Percentiles rank a stretch among this genome's conserved stretches.
Conservation (phyloP, 2,888 invertebrate species). For the Argyra leucocephala region DNA sequence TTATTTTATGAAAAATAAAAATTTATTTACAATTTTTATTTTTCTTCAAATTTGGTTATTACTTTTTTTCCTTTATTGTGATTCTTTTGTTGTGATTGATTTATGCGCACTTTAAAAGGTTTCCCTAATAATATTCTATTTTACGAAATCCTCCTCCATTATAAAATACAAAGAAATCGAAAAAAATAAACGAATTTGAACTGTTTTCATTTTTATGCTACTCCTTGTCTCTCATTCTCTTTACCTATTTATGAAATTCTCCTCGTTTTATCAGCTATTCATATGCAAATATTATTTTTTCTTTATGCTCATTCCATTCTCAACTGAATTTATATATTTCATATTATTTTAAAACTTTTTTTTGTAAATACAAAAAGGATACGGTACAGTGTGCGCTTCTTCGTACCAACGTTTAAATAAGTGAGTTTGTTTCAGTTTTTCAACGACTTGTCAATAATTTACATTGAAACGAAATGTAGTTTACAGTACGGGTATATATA, state of each 20-base stretch:
- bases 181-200: neutral
- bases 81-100: constrained; percentile 1
- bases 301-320: neutral
- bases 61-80: neutral
- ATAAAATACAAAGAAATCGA: neutral
- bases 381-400: neutral
- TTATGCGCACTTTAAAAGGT: constrained; percentile 1
- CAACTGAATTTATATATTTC: neutral
- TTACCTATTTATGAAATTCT: neutral
- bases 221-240: too few species aligned
- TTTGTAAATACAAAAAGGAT: neutral
- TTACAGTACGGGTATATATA: too few species aligned
- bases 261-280: neutral
- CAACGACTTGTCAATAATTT: too few species aligned
- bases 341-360: too few species aligned
- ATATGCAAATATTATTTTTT: constrained; percentile 6
- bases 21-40: neutral
- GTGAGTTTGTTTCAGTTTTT: too few species aligned
- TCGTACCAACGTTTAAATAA: too few species aligned
- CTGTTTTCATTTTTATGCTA: too few species aligned
- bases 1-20: too few species aligned
- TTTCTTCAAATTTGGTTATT: neutral
- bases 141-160: constrained; percentile 3
- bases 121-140: constrained; percentile 3
- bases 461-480: too few species aligned